Percentiles rank a stretch among this genome's conserved stretches.
These are phyloP conservation scores for Montipora foliosa DNA, from an alignment of 64 coral and sea anemone genomes.

Conservation along the genomic window DNA sequence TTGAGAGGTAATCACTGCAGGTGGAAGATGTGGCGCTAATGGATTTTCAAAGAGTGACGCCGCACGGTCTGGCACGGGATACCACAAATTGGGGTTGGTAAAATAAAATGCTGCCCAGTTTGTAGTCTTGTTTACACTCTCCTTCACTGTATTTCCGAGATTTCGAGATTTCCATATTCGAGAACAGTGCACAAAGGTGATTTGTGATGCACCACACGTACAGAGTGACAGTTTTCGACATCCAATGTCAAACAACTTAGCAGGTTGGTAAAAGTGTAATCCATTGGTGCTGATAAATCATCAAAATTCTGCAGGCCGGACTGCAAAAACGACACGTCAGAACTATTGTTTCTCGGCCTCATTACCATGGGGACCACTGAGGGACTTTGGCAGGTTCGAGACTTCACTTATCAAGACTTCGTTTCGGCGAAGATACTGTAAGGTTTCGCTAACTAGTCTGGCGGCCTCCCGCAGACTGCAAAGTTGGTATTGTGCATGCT, in stretches of 20 bases:
- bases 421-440: conserved; percentile 11
- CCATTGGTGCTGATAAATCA: not conserved
- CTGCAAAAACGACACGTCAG: not conserved
- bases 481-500: not conserved
- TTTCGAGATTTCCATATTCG: too few species aligned
- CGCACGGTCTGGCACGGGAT: conserved; percentile 47
- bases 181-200: too few species aligned
- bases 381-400: not conserved
- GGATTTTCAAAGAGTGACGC: conserved; percentile 20
- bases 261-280: too few species aligned
- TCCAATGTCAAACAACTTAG: too few species aligned
- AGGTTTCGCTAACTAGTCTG: conserved; percentile 5
- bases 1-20: conserved; percentile 31
- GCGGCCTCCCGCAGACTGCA: conserved; percentile 29
- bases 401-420: conserved; percentile 18
- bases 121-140: too few species aligned
- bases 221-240: too few species aligned
- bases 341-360: conserved; percentile 13
- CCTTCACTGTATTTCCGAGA: too few species aligned
- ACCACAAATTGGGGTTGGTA: conserved; percentile 20
- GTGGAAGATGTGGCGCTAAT: not conserved
- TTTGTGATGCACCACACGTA: too few species aligned
- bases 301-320: not conserved
- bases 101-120: too few species aligned
- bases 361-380: conserved; percentile 49